phyloP scores from a whole-genome alignment of 2,888 invertebrate species.

The Raillietiella orientalis region DNA sequence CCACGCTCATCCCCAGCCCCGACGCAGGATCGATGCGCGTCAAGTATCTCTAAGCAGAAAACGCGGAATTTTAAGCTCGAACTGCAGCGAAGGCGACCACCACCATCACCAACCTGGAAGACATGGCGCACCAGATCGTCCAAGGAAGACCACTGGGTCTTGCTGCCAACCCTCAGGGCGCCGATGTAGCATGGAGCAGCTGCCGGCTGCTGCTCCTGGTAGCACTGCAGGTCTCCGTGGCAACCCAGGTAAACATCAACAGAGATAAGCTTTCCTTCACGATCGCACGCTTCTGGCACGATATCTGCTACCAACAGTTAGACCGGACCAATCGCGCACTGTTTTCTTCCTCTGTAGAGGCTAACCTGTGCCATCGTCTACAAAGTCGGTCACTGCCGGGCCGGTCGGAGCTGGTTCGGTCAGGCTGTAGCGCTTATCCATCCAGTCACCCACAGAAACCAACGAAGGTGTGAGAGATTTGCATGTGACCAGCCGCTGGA shows the following conservation, averaged over 20 bases:
- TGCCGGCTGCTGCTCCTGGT: slow-evolving; percentile 14
- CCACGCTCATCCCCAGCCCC: slow-evolving; percentile 42
- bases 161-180: slow-evolving; percentile 57
- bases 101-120: slow-evolving; percentile 26
- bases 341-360: no score
- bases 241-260: slow-evolving; percentile 57
- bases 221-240: slow-evolving; percentile 17
- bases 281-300: not conserved
- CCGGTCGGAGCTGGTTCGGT: no score
- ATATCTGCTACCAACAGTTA: no score
- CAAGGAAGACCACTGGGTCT: slow-evolving; percentile 77
- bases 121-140: slow-evolving; percentile 67
- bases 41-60: slow-evolving; percentile 33
- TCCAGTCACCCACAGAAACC: slow-evolving; percentile 15
- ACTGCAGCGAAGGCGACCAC: no score
- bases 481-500: slow-evolving; percentile 45
- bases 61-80: no score
- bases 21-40: slow-evolving; percentile 72
- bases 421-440: no score
- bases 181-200: slow-evolving; percentile 37
- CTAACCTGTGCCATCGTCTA: no score
- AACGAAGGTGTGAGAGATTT: slow-evolving; percentile 17
- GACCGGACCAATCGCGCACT: no score
- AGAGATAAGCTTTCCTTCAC: slow-evolving; percentile 34
- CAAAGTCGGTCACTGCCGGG: no score